Conservation (phyloP, 2,888 invertebrate genomes). For the Calameuta idolon region DNA sequence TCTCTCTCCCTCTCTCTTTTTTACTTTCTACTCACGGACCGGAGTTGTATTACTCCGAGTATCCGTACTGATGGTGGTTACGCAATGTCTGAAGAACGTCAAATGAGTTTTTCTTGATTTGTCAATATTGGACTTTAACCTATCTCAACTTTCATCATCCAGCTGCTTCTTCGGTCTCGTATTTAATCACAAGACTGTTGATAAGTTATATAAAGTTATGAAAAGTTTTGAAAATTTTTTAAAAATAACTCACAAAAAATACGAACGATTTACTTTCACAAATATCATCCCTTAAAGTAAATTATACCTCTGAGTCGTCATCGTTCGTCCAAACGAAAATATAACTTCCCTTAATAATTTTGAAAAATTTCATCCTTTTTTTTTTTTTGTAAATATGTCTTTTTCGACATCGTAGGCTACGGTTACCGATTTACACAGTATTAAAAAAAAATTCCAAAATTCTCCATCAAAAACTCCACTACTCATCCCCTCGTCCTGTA, state of each 20-base stretch:
- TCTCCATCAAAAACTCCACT: too few relatives aligned
- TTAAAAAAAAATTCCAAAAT: too few relatives aligned
- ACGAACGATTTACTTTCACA: too few relatives aligned
- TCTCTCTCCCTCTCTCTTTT: neutral
- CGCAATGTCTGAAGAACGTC: conserved; percentile 19
- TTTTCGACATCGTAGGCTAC: too few relatives aligned
- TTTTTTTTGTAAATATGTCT: too few relatives aligned
- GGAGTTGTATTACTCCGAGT: neutral
- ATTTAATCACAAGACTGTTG: neutral
- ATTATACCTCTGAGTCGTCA: too few relatives aligned
- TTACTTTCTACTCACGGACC: neutral
- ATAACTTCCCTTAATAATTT: too few relatives aligned
- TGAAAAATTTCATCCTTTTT: too few relatives aligned
- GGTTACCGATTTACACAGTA: too few relatives aligned
- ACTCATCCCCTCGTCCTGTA: too few relatives aligned
- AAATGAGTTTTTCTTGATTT: conserved; percentile 28
- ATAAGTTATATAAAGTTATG: neutral
- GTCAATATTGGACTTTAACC: conserved; percentile 33
- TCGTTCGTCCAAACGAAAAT: too few relatives aligned
- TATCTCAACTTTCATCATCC: neutral
- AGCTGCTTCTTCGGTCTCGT: neutral
- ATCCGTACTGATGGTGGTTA: neutral
- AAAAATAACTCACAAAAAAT: neutral
- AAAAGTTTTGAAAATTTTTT: neutral
- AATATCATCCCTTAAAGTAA: too few relatives aligned